phyloP scores from a whole-genome alignment of 1,140 invertebrate species.

The Drosophila takahashii region DNA sequence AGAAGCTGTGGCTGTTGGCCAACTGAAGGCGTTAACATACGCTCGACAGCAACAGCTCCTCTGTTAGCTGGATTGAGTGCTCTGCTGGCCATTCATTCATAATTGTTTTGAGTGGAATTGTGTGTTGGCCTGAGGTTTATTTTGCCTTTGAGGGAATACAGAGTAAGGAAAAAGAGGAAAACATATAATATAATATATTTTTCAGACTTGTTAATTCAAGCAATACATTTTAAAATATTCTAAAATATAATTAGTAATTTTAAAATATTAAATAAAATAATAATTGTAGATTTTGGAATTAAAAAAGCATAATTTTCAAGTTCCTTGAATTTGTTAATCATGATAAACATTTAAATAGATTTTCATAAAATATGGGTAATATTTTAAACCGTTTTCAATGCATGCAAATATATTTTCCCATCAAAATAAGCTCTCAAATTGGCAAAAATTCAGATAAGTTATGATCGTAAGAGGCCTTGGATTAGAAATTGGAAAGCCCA shows the following conservation, averaged over 20 bases:
- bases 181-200: no score
- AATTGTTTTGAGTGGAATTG: slow-evolving; percentile 72
- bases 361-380: background rate
- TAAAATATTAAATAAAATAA: no score
- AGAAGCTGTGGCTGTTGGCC: slow-evolving; percentile 40
- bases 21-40: slow-evolving; percentile 29
- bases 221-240: no score
- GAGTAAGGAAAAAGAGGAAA: slow-evolving; percentile 2
- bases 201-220: no score
- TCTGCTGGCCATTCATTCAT: slow-evolving; percentile 65
- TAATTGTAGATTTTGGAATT: no score
- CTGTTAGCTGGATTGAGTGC: slow-evolving; percentile 52
- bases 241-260: no score
- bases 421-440: background rate
- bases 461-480: background rate
- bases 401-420: background rate
- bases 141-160: background rate
- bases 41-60: slow-evolving; percentile 55
- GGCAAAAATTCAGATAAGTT: background rate
- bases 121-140: slow-evolving; percentile 20
- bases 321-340: background rate
- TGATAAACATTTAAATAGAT: background rate
- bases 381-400: background rate
- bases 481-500: slow-evolving; percentile 1
- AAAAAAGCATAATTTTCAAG: no score